Percentiles rank a stretch among this genome's conserved stretches.
Conservation (phyloP, 1,140 invertebrate species). For the Scaptomyza graminum region DNA sequence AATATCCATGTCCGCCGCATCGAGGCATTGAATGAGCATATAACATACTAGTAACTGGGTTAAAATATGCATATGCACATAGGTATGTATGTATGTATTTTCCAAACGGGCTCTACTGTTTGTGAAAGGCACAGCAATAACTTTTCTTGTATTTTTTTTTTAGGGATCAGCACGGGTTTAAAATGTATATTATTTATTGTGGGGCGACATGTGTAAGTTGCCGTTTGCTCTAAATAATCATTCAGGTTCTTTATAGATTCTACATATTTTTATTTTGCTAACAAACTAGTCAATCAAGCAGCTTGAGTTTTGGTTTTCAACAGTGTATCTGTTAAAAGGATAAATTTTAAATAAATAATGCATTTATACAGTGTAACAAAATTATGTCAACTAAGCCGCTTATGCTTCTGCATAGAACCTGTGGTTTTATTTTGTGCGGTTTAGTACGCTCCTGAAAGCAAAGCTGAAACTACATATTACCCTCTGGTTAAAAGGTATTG, state of each 20-base stretch:
- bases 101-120: conserved; percentile 4
- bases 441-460: too few relatives aligned
- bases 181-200: conserved; percentile 29
- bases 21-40: conserved; percentile 61
- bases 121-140: conserved; percentile 34
- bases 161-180: not conserved
- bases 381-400: too few relatives aligned
- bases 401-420: too few relatives aligned
- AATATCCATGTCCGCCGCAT: conserved; percentile 18
- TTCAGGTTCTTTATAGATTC: not conserved
- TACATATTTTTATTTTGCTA: not conserved
- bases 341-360: not conserved
- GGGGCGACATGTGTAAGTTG: not conserved
- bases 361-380: too few relatives aligned
- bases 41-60: conserved; percentile 53
- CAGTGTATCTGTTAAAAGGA: not conserved
- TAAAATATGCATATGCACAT: conserved; percentile 55
- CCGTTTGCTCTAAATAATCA: not conserved
- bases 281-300: not conserved
- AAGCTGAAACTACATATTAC: too few relatives aligned
- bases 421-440: too few relatives aligned
- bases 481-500: too few relatives aligned
- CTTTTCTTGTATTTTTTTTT: conserved; percentile 25
- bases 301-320: not conserved
- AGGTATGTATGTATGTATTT: not conserved